Evolutionary conservation across 2,888 invertebrate genomes (phyloP).

Genomic region (Patella pellucida): DNA sequence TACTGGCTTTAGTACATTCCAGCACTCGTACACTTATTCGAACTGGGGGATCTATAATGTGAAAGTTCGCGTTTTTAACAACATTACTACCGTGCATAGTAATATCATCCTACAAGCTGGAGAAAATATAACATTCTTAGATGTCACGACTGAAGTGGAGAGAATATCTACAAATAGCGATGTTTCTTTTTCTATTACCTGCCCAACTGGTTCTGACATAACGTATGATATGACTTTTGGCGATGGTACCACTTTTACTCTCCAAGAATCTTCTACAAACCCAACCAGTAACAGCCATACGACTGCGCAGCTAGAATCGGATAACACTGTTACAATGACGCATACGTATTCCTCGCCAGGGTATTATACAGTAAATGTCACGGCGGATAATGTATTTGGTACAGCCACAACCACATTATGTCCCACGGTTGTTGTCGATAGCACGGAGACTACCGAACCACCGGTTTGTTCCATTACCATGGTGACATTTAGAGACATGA

Average conservation of each 20-base stretch:
- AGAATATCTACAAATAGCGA: constrained; percentile 45
- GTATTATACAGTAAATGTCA: constrained; percentile 49
- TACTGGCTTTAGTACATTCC: constrained; percentile 44
- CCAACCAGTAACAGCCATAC: constrained; percentile 11
- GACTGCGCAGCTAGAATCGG: constrained; percentile 35
- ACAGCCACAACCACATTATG: constrained; percentile 52
- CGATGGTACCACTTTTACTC: constrained; percentile 50
- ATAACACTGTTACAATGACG: constrained; percentile 40
- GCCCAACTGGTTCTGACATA: constrained; percentile 60
- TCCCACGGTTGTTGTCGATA: constrained; percentile 54
- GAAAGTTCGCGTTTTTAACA: constrained; percentile 56
- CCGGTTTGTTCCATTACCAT: constrained; percentile 27
- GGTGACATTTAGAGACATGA: constrained; percentile 22
- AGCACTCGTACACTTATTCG: constrained; percentile 50
- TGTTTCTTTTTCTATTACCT: constrained; percentile 48
- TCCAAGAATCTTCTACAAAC: constrained; percentile 26
- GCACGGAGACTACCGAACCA: neutral
- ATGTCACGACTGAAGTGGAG: constrained; percentile 46
- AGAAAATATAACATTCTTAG: constrained; percentile 60
- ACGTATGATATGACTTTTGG: constrained; percentile 54
- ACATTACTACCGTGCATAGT: constrained; percentile 49
- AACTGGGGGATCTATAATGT: constrained; percentile 66
- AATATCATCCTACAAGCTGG: constrained; percentile 59
- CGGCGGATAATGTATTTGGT: constrained; percentile 56
- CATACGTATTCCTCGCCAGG: constrained; percentile 52